Evolutionary conservation across 2,888 invertebrate species (phyloP).

Genomic region (Amphiduros pacificus): DNA sequence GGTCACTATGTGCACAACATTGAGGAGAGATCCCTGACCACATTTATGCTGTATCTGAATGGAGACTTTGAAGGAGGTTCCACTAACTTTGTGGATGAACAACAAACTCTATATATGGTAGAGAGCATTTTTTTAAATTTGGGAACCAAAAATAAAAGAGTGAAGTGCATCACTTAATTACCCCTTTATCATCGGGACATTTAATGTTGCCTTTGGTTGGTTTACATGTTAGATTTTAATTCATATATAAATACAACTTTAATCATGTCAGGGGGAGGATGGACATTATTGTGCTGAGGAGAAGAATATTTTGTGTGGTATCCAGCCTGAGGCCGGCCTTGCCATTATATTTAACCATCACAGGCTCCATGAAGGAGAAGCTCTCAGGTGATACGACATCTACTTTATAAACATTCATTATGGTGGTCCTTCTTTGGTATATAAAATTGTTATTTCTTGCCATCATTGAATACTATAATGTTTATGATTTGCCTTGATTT

Average conservation of each 20-base stretch:
- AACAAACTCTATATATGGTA: constrained; percentile 43
- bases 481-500: too few species aligned
- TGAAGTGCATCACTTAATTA: background rate
- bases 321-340: constrained; percentile 46
- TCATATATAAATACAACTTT: background rate
- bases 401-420: too few species aligned
- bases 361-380: constrained; percentile 49
- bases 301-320: constrained; percentile 43
- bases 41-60: constrained; percentile 53
- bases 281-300: constrained; percentile 52
- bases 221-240: background rate
- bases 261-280: constrained; percentile 34
- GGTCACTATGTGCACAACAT: constrained; percentile 41
- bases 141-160: background rate
- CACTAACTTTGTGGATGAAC: constrained; percentile 51
- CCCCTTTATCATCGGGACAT: background rate
- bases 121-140: background rate
- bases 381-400: constrained; percentile 39
- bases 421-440: too few species aligned
- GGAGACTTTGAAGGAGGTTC: constrained; percentile 46
- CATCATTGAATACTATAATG: too few species aligned
- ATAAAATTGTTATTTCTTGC: too few species aligned
- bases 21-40: constrained; percentile 44
- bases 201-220: background rate
- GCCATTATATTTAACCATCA: constrained; percentile 53